These are phyloP conservation scores for Diaprepes abbreviatus DNA, from an alignment of 2,888 invertebrate genomes.

Conservation along the genomic window DNA sequence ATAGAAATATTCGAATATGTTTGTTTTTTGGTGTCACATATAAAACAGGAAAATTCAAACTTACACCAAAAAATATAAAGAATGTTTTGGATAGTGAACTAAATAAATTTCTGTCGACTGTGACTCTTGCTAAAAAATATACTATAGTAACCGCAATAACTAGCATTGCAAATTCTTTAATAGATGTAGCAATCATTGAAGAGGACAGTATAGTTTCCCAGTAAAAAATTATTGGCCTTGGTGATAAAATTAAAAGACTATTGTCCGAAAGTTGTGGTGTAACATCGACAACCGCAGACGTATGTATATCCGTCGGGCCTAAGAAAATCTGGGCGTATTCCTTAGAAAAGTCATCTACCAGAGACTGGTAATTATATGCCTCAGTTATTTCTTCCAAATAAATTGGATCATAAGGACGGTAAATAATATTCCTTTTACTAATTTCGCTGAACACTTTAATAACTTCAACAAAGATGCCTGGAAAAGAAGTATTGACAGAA, in stretches of 20 bases:
- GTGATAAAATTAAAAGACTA: slow-evolving; percentile 20
- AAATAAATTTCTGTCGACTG: slow-evolving; percentile 18
- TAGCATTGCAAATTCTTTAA: background rate
- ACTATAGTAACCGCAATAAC: background rate
- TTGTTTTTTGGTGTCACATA: slow-evolving; percentile 8
- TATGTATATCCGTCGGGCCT: slow-evolving; percentile 22
- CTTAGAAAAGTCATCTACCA: slow-evolving; percentile 23
- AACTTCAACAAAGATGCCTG: slow-evolving; percentile 28
- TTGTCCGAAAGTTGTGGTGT: slow-evolving; percentile 25
- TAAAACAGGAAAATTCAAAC: slow-evolving; percentile 16
- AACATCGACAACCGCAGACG: slow-evolving; percentile 15
- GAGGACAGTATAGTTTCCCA: slow-evolving; percentile 10
- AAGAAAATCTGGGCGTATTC: slow-evolving; percentile 34
- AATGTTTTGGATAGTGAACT: slow-evolving; percentile 12
- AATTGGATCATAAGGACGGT: slow-evolving; percentile 25
- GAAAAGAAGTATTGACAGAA: background rate
- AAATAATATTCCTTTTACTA: slow-evolving; percentile 19
- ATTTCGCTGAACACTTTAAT: slow-evolving; percentile 17
- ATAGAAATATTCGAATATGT: slow-evolving; percentile 1
- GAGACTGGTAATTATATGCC: slow-evolving; percentile 19
- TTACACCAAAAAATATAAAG: slow-evolving; percentile 12
- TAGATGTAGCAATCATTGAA: background rate
- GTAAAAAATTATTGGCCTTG: slow-evolving; percentile 1
- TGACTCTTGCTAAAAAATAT: slow-evolving; percentile 17
- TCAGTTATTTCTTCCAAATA: slow-evolving; percentile 36